Conservation (phyloP, 2,797 vertebrate species). For the Sylvia borin region DNA sequence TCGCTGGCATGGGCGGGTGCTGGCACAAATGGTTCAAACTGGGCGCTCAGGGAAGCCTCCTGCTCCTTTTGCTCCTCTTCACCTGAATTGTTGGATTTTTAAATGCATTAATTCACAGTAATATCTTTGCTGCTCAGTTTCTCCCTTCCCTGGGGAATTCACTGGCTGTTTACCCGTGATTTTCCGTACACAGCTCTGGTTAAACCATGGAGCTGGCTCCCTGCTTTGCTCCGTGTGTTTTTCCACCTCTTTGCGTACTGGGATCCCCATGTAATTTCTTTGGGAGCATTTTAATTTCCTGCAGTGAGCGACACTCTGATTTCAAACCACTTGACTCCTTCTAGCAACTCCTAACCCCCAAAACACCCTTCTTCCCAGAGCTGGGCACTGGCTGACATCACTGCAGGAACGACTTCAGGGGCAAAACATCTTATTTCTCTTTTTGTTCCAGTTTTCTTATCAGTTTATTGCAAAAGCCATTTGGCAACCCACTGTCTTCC, state of each 20-base stretch:
- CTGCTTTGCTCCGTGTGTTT: background rate
- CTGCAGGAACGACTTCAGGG: background rate
- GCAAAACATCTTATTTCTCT: background rate
- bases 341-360: background rate
- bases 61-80: background rate
- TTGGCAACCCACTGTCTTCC: background rate
- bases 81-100: background rate
- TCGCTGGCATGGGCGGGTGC: background rate
- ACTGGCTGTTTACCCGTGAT: background rate
- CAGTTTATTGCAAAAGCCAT: background rate
- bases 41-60: background rate
- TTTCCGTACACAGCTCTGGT: background rate
- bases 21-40: fast-evolving
- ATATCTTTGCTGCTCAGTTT: background rate
- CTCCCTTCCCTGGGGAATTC: background rate
- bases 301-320: fast-evolving
- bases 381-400: background rate
- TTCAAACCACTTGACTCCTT: background rate
- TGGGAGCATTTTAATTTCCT: background rate
- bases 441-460: background rate
- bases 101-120: background rate
- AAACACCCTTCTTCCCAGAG: fast-evolving
- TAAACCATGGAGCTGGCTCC: background rate
- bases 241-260: background rate
- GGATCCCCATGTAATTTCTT: background rate